These are phyloP conservation scores for Lordiphosa mommai DNA, from an alignment of 1,140 invertebrate species.

Conservation along the genomic window DNA sequence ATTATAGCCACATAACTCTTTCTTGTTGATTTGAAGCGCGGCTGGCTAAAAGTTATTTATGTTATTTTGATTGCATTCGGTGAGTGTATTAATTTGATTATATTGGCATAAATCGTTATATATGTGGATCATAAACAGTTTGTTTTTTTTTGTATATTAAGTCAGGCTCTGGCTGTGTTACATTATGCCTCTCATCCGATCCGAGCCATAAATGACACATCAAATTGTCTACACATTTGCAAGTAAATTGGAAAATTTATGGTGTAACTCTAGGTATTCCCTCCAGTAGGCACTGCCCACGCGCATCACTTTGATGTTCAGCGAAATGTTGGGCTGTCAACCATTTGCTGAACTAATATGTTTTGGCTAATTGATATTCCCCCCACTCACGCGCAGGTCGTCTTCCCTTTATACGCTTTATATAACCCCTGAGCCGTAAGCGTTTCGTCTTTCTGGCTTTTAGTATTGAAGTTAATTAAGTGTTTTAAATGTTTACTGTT, in stretches of 20 bases:
- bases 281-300: slow-evolving; percentile 5
- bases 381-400: slow-evolving; percentile 2
- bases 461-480: slow-evolving; percentile 51
- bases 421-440: slow-evolving; percentile 14
- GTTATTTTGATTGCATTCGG: slow-evolving; percentile 70
- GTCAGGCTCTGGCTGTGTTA: neutral
- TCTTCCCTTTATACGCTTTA: slow-evolving; percentile 56
- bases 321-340: neutral
- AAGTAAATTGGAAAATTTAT: slow-evolving; percentile 51
- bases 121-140: slow-evolving; percentile 58
- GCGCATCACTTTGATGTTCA: slow-evolving; percentile 18
- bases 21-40: slow-evolving; percentile 19
- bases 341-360: slow-evolving; percentile 20
- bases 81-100: slow-evolving; percentile 74
- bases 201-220: slow-evolving; percentile 45
- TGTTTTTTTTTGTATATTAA: slow-evolving; percentile 48
- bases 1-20: slow-evolving; percentile 65
- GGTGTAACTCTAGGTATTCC: neutral
- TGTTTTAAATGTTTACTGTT: slow-evolving; percentile 43
- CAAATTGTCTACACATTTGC: slow-evolving; percentile 49
- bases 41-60: slow-evolving; percentile 60
- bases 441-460: slow-evolving; percentile 44
- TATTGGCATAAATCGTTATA: slow-evolving; percentile 67
- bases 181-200: slow-evolving; percentile 2
- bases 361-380: slow-evolving; percentile 14